phyloP scores from a whole-genome alignment of 2,888 invertebrate species.

The Nemapogon koenigi region DNA sequence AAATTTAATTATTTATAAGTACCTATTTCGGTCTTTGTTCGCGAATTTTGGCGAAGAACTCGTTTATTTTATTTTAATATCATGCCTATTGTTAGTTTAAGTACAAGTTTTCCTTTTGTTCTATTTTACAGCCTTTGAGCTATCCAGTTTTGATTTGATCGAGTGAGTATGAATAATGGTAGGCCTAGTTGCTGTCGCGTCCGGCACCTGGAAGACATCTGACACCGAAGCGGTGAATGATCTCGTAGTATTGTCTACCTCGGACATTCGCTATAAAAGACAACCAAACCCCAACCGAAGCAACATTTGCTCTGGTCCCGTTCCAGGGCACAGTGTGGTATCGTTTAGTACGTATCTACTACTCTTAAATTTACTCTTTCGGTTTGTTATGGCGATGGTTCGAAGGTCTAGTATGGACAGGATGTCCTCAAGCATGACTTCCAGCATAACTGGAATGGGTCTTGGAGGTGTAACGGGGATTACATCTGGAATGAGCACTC shows the following conservation, averaged over 20 bases:
- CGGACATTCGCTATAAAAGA: constrained; percentile 14
- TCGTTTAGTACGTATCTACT: too few species aligned
- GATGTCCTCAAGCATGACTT: constrained; percentile 60
- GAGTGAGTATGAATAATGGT: constrained; percentile 44
- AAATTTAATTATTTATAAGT: too few species aligned
- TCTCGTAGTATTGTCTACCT: constrained; percentile 19
- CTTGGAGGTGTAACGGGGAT: constrained; percentile 54
- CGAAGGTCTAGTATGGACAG: constrained; percentile 56
- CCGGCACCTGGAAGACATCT: constrained; percentile 41
- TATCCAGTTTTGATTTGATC: constrained; percentile 16
- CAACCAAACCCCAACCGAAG: constrained; percentile 20
- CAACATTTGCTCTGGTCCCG: constrained; percentile 54
- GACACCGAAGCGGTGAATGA: constrained; percentile 46
- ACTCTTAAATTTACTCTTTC: too few species aligned
- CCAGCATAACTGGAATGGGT: constrained; percentile 60
- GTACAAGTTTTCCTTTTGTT: too few species aligned
- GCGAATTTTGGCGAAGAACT: too few species aligned
- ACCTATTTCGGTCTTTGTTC: too few species aligned
- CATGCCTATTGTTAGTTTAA: too few species aligned
- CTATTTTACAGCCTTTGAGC: too few species aligned
- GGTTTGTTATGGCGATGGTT: constrained; percentile 43
- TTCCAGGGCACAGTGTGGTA: constrained; percentile 46
- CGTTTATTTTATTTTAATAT: too few species aligned
- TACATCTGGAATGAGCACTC: constrained; percentile 48
- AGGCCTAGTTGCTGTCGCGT: constrained; percentile 18